A percentile compares a stretch with the other conserved stretches of the same genome.
phyloP scores from a whole-genome alignment of 1,140 invertebrate genomes.

The Pseudomyrmex cubaensis region DNA sequence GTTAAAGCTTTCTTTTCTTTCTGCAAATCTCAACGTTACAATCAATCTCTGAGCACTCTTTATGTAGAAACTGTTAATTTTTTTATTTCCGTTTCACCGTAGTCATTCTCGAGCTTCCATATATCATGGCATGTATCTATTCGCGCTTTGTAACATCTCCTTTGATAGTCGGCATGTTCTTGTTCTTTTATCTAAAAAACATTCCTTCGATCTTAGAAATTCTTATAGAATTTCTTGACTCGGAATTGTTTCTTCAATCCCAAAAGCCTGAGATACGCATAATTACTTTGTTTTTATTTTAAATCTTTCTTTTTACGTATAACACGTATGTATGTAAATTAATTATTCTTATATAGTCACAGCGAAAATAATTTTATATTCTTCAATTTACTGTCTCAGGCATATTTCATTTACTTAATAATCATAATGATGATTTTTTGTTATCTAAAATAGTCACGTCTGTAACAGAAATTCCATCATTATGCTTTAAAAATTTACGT shows the following conservation, averaged over 20 bases:
- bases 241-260: not conserved
- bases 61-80: slow-evolving; percentile 64
- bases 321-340: not conserved
- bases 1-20: slow-evolving; percentile 31
- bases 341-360: slow-evolving; percentile 23
- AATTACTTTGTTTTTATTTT: not conserved
- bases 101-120: slow-evolving; percentile 71
- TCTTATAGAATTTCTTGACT: slow-evolving; percentile 1
- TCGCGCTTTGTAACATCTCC: slow-evolving; percentile 68
- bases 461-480: no score
- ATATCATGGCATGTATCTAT: slow-evolving; percentile 67
- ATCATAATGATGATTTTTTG: no score
- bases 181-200: slow-evolving; percentile 50
- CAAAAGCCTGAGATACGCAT: not conserved
- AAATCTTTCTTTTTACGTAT: not conserved
- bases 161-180: slow-evolving; percentile 69
- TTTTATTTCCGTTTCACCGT: slow-evolving; percentile 59
- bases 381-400: not conserved
- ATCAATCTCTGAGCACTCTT: slow-evolving; percentile 48
- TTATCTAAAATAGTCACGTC: no score
- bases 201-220: slow-evolving; percentile 18
- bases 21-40: slow-evolving; percentile 50
- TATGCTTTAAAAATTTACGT: not conserved
- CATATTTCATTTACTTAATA: not conserved
- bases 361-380: not conserved